Evolutionary conservation across 2,888 invertebrate species (phyloP).

Genomic region (Alloplasta piceator): DNA sequence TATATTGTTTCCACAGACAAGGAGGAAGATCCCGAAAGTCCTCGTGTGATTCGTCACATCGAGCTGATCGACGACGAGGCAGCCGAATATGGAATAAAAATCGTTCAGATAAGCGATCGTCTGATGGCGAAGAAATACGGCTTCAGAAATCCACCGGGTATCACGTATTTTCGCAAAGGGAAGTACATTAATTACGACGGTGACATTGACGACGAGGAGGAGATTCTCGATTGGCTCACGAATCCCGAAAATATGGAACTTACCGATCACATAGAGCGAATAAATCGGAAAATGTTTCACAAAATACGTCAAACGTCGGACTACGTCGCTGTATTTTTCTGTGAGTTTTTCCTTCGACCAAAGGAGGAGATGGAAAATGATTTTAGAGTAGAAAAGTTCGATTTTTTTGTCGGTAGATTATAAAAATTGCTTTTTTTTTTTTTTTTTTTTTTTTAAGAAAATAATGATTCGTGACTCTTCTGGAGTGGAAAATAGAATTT

Average conservation of each 20-base stretch:
- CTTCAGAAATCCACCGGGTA: slow-evolving; percentile 94
- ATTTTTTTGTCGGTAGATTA: neutral
- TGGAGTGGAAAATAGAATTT: too few relatives aligned
- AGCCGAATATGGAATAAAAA: slow-evolving; percentile 94
- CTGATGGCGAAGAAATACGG: slow-evolving; percentile 98
- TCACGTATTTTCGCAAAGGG: slow-evolving; percentile 95
- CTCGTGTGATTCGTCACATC: slow-evolving; percentile 92
- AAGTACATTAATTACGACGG: slow-evolving; percentile 96
- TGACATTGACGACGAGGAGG: slow-evolving; percentile 95
- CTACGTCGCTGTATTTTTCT: slow-evolving; percentile 96
- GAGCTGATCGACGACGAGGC: slow-evolving; percentile 97
- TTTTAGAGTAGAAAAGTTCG: too few relatives aligned
- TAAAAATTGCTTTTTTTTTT: slow-evolving; percentile 20
- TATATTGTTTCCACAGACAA: slow-evolving; percentile 85
- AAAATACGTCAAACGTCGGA: slow-evolving; percentile 95
- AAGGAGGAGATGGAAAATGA: too few relatives aligned
- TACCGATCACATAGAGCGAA: slow-evolving; percentile 95
- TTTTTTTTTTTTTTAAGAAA: slow-evolving; percentile 5
- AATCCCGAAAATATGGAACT: slow-evolving; percentile 97
- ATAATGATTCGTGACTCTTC: neutral
- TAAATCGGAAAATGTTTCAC: slow-evolving; percentile 96
- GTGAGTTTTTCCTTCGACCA: slow-evolving; percentile 86
- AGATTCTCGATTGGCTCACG: slow-evolving; percentile 95
- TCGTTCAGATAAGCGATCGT: slow-evolving; percentile 93
- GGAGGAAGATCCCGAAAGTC: slow-evolving; percentile 92